Evolutionary conservation across 2,888 invertebrate species (phyloP).

Genomic region (Ommatoiulus sabulosus): DNA sequence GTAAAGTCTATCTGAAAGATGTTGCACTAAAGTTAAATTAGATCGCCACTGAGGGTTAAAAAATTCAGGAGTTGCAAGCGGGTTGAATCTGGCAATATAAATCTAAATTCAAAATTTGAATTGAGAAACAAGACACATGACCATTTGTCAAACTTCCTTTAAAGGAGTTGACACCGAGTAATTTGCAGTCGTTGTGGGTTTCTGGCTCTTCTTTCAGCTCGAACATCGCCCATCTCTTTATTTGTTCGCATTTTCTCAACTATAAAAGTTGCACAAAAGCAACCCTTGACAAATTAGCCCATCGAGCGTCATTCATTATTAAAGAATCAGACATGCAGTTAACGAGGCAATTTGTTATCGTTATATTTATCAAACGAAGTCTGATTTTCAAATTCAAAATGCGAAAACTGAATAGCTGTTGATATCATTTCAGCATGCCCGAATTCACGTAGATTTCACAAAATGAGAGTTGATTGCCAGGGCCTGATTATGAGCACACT

Average conservation of each 20-base stretch:
- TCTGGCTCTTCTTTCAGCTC: not conserved
- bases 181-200: not conserved
- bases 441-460: not conserved
- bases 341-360: not conserved
- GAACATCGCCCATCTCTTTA: not conserved
- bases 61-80: too few relatives aligned
- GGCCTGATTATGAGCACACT: not conserved
- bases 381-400: not conserved
- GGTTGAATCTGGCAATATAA: too few relatives aligned
- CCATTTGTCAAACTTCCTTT: not conserved
- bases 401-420: not conserved
- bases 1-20: too few relatives aligned
- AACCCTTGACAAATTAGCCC: not conserved
- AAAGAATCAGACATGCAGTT: not conserved
- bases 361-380: not conserved
- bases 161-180: not conserved
- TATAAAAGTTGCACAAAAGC: not conserved
- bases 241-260: not conserved
- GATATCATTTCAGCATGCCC: not conserved
- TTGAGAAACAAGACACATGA: too few relatives aligned
- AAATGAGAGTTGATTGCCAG: constrained; percentile 1
- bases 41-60: too few relatives aligned
- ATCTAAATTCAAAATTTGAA: too few relatives aligned
- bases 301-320: not conserved
- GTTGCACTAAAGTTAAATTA: too few relatives aligned